A percentile compares a stretch with the other conserved stretches of the same genome.
phyloP scores from a whole-genome alignment of 2,888 invertebrate genomes.

The Agriopis aurantiaria region DNA sequence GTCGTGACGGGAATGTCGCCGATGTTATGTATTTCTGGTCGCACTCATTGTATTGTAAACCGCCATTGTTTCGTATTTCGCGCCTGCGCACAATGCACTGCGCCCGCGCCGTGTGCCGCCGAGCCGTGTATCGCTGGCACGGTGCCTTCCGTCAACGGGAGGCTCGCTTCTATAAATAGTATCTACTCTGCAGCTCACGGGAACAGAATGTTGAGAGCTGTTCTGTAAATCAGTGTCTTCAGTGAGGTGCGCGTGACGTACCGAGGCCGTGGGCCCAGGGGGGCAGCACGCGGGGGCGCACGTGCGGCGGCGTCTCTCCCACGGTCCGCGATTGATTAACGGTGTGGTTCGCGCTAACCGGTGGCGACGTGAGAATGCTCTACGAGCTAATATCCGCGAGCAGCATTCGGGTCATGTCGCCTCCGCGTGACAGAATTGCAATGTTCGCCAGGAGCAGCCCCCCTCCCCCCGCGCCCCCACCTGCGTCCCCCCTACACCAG shows the following conservation, averaged over 20 bases:
- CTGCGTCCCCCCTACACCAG: neutral
- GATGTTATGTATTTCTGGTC: slow-evolving; percentile 76
- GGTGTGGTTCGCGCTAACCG: slow-evolving; percentile 66
- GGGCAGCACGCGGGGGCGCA: slow-evolving; percentile 43
- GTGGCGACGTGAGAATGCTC: slow-evolving; percentile 65
- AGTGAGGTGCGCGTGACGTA: neutral
- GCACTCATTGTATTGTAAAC: slow-evolving; percentile 84
- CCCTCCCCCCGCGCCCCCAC: neutral
- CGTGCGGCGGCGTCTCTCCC: slow-evolving; percentile 64
- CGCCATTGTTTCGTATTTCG: slow-evolving; percentile 83
- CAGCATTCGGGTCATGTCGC: slow-evolving; percentile 64
- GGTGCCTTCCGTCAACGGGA: slow-evolving; percentile 57
- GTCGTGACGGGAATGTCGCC: slow-evolving; percentile 83
- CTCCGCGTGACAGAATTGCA: slow-evolving; percentile 67
- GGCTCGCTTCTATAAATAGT: slow-evolving; percentile 58
- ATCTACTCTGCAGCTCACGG: slow-evolving; percentile 5
- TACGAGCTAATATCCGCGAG: slow-evolving; percentile 58
- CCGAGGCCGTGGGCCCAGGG: neutral
- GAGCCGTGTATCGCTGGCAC: slow-evolving; percentile 49
- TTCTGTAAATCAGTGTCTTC: slow-evolving; percentile 4
- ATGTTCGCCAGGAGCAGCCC: slow-evolving; percentile 27
- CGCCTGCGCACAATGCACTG: slow-evolving; percentile 70
- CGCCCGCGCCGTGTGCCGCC: slow-evolving; percentile 45
- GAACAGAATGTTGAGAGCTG: slow-evolving; percentile 10
- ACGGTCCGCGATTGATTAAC: slow-evolving; percentile 74